These are phyloP conservation scores for Beroe ovata DNA, from an alignment of 37 sponge, comb jelly and placozoan species.

Conservation along the genomic window DNA sequence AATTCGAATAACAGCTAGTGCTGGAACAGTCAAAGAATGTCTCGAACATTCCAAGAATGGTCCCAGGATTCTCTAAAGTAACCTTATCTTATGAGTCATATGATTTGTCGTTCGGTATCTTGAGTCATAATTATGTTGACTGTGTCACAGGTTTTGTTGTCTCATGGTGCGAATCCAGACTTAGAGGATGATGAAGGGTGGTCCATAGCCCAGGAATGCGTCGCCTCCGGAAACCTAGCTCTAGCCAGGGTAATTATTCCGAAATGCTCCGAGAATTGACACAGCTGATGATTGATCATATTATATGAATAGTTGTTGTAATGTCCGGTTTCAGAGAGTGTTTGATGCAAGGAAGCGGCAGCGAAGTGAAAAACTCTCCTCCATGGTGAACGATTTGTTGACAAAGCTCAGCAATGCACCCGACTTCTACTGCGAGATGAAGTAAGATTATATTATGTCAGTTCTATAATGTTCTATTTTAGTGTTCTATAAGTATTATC, in stretches of 20 bases:
- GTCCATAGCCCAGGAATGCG: slow-evolving; percentile 53
- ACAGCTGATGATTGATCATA: no score
- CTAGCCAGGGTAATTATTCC: not conserved
- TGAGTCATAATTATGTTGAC: no score
- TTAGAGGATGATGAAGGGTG: slow-evolving; percentile 35
- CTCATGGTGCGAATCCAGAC: slow-evolving; percentile 44
- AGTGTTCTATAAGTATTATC: no score
- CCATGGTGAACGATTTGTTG: slow-evolving; percentile 30
- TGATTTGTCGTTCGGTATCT: no score
- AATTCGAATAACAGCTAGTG: no score
- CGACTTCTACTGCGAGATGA: slow-evolving; percentile 99
- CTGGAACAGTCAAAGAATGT: no score
- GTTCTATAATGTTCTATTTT: no score
- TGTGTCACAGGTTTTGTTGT: slow-evolving; percentile 7
- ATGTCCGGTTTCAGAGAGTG: not conserved
- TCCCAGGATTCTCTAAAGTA: no score
- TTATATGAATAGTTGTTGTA: no score
- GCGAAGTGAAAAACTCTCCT: slow-evolving; percentile 23
- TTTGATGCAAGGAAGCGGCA: not conserved
- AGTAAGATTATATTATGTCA: slow-evolving; percentile 70
- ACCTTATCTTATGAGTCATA: no score
- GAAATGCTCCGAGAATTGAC: no score
- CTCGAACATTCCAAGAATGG: no score
- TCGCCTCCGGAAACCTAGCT: slow-evolving; percentile 8
- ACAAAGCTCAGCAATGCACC: slow-evolving; percentile 69